Evolutionary conservation across 1,140 invertebrate species (phyloP), one percentile per base, ranked within the genome.

Genomic region (Drosophila neocordata): DNA sequence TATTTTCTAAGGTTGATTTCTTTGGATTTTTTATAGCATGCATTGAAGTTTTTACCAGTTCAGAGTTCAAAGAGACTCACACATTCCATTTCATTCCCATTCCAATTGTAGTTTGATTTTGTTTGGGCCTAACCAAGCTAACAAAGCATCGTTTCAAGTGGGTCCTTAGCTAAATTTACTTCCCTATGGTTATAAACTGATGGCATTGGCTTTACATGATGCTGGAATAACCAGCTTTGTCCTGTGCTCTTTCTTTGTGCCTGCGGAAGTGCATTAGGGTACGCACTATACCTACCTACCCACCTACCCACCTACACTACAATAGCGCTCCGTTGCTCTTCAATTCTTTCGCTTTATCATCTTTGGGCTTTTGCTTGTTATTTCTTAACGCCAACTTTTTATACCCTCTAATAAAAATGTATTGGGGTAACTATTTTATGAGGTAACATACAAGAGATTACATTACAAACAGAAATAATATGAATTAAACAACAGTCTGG

Each of bases 181-280:
- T 48, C 41, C 15, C 41, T 5, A 11, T 48, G 41, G 15, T 48
- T 48, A 48, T 48, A 44, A 44, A 44, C 13, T 44, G 41, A 44
- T 15, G 13, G 41, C 41, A 44, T 13, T 44, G 13, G 18, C 15
- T 48, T 20, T 7, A 48, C 41, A 48, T 48, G 41, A 48, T 18
- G 41, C 41, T 8, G 8, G 18, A 20, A 20, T 20, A 8, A 48
- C 41, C 41, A 4, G 7, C 41, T 48, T 48, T 20, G 4, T n/a
- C n/a, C 41, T 11, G 15, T 57, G 24, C 41, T 34, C 56, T 79
- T 73, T 77, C 69, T 82, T 81, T 77, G 61, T 63, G 60, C 58
- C 20, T 18, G 41, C 41, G 41, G 22, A 22, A 75, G 74, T 82
- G 79, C 79, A 82, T 82, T 83, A 81, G 69, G 65, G 69, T 51